Evolutionary conservation across 2,797 vertebrate genomes (phyloP).

Genomic region (Trematomus bernacchii): DNA sequence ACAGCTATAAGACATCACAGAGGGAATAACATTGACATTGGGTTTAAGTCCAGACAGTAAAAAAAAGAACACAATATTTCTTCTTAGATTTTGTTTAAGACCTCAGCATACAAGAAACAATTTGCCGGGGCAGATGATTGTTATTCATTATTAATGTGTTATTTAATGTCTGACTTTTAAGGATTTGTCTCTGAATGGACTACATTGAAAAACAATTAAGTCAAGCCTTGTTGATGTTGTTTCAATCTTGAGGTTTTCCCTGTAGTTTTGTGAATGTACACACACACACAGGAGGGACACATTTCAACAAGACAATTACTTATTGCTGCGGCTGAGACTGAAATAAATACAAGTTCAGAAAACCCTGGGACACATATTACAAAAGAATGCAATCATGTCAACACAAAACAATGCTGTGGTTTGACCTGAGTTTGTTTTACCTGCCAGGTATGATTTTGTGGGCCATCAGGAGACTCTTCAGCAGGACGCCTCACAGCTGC

Average conservation of each 20-base stretch:
- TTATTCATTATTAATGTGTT: no score
- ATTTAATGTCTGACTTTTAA: background rate
- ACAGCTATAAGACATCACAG: no score
- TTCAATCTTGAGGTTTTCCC: background rate
- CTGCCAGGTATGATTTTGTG: slow-evolving; percentile 87
- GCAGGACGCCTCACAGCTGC: slow-evolving; percentile 86
- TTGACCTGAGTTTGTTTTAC: background rate
- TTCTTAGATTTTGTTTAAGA: no score
- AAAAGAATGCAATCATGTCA: background rate
- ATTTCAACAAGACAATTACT: background rate
- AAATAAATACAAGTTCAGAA: no score
- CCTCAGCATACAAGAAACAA: no score
- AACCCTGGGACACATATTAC: no score
- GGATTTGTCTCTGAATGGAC: background rate
- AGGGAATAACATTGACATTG: no score
- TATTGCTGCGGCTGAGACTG: no score
- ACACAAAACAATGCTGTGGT: background rate
- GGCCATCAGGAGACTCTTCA: slow-evolving; percentile 90
- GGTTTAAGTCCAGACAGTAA: no score
- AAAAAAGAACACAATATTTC: no score
- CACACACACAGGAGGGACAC: background rate
- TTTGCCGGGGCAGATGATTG: no score
- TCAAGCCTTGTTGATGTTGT: background rate
- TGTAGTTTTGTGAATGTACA: background rate
- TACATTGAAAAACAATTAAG: background rate